Percentiles rank a stretch among this genome's conserved stretches.
Conservation (phyloP, 2,113 vertebrate species). For the Oncorhynchus gorbuscha region DNA sequence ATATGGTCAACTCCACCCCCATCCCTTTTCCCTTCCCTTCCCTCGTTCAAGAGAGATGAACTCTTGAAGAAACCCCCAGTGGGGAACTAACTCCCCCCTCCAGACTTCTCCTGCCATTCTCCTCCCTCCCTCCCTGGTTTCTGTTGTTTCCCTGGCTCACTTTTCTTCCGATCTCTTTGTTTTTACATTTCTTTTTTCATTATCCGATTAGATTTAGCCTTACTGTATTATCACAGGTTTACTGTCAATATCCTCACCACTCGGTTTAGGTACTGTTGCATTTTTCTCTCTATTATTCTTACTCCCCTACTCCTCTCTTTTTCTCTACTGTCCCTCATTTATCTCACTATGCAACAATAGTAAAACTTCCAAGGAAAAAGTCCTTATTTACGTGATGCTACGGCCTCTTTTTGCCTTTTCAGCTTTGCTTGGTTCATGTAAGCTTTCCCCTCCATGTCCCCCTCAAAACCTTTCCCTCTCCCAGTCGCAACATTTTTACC, state of each 20-base stretch:
- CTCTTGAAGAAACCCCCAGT: slow-evolving; percentile 77
- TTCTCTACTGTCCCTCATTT: slow-evolving; percentile 32
- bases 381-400: slow-evolving; percentile 13
- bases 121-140: slow-evolving; percentile 4
- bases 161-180: slow-evolving; percentile 12
- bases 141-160: slow-evolving; percentile 11
- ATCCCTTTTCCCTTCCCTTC: slow-evolving; percentile 61
- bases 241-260: neutral
- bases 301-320: slow-evolving; percentile 41
- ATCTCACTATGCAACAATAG: neutral
- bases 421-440: neutral
- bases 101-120: slow-evolving; percentile 62
- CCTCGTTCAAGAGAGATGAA: slow-evolving; percentile 66
- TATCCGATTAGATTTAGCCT: slow-evolving; percentile 10
- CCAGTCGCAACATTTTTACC: slow-evolving; percentile 39
- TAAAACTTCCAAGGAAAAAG: neutral
- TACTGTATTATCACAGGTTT: neutral
- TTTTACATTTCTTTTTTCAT: slow-evolving; percentile 9
- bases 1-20: slow-evolving; percentile 56
- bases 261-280: neutral
- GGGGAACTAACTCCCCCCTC: slow-evolving; percentile 65
- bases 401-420: neutral
- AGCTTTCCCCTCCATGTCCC: neutral
- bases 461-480: slow-evolving; percentile 36
- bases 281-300: slow-evolving; percentile 58